Percentiles rank a stretch among this genome's conserved stretches.
These are phyloP conservation scores for Cebus imitator DNA, from an alignment of 2,113 vertebrate genomes.

Conservation along the genomic window DNA sequence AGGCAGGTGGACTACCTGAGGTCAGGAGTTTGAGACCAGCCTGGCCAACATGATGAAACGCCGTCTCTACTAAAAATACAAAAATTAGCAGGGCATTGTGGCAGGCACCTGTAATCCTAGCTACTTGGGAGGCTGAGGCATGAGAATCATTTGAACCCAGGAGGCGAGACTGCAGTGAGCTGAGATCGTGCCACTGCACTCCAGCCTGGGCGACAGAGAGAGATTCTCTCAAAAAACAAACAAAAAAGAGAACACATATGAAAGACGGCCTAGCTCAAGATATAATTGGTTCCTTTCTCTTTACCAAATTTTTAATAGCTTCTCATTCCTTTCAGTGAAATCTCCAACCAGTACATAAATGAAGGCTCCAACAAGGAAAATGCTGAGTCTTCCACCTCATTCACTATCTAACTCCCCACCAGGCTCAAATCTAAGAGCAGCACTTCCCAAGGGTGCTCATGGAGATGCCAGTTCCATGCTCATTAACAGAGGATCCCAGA, in stretches of 20 bases:
- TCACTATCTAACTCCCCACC: not conserved
- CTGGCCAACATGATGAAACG: no score
- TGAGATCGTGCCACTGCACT: fast-evolving
- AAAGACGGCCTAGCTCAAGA: not conserved
- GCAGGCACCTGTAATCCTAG: no score
- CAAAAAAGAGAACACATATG: not conserved
- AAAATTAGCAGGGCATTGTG: no score
- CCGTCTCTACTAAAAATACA: no score
- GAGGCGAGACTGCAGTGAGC: no score
- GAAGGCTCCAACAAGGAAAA: not conserved
- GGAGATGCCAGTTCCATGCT: not conserved
- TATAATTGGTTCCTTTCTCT: not conserved
- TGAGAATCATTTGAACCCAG: no score
- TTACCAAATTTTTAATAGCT: not conserved
- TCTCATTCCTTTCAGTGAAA: not conserved
- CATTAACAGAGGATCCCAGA: not conserved
- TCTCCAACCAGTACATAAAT: not conserved
- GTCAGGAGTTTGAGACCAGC: no score
- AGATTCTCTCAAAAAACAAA: no score
- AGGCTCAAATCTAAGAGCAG: not conserved
- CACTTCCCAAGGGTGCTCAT: not conserved
- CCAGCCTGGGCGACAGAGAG: no score
- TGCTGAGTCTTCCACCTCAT: not conserved
- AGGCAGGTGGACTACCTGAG: no score
- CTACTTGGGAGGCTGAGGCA: no score